Base-by-base conservation (phyloP, 2,888 invertebrate species). In the Liopterus haemorrhoidalis region DNA sequence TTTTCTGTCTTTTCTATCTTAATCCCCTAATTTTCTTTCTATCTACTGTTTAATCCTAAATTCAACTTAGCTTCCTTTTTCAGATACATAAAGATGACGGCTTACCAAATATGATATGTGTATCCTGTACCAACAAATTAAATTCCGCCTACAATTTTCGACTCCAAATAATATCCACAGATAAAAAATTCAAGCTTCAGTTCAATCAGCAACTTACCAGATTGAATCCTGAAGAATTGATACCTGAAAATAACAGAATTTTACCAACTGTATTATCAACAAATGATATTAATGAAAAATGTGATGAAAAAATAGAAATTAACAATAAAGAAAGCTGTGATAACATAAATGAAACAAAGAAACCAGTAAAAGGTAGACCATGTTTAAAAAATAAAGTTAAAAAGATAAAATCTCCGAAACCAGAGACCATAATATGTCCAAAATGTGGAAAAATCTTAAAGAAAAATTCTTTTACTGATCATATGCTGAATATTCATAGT, bases 71-170 rank as follows among this genome's bases (percentile, higher is more conserved):
- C n/a, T n/a, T n/a, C n/a, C n/a, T n/a, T n/a, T n/a, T 33, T 16
- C 11, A 33, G 33, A 18, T 33, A 33, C 4, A 18, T 9, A 20
- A 5, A 16, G 33, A 33, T 19, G 33, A 33, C n/a, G 19, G 18
- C 11, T 33, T 33, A 16, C 33, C 33, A 16, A 33, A 18, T 6
- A 33, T 11, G 5, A n/a, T 33, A 33, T 33, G 33, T 11, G 11
- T n/a, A 11, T 5, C 6, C 12, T 33, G 33, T 18, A 19, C 12
- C 12, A 20, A 33, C 9, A 33, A 33, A 18, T 33, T 33, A 5
- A n/a, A 15, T 2, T 18, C 15, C 9, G 15, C 9, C 8, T 33
- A 16, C 12, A 33, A 18, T 33, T 33, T 33, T 15, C 18, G 33
- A 18, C 12, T 33, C 12, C 16, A 33, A 16, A 33, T 33, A 11